Base-by-base conservation (phyloP, 2,113 vertebrate genomes). In the Tragulus kanchil region DNA sequence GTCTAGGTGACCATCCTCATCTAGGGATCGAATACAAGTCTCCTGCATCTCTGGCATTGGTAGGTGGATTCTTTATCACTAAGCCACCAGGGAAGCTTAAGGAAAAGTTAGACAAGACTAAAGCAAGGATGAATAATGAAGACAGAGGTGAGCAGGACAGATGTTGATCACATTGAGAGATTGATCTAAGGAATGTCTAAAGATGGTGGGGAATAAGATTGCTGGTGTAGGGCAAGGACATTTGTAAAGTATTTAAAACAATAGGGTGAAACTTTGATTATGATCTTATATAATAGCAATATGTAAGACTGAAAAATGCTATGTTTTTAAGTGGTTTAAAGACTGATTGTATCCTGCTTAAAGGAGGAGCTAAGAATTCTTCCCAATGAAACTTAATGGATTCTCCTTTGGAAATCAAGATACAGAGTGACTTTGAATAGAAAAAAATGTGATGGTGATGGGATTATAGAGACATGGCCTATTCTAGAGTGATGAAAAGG, bases 261-360 rank as follows among this genome's bases (percentile, higher is more conserved):
- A 1, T 7, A 52, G 11, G 3, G 14, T 67, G 13, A 42, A 58
- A 77, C 52, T 3, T 58, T 65, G 73, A 78, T 62, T 83, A n/a
- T 23, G 6, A 84, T 28, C 50, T n/a, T 59, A 56, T 50, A 95
- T 48, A 54, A n/a, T n/a, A 16, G 54, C 23, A 31, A 83, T 89
- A 89, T 69, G 36, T 89, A 31, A 23, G 1, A 6, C 10, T n/a
- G 3, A 17, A 92, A 96, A 86, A 81, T 84, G 2, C 2, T 17
- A 7, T 23, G 14, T 56, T 75, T 97, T 96, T 85, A 61, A 92
- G 5, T 31, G 16, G 12, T 21, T 86, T 23, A 71, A 87, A 64
- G 23, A 75, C 12, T 78, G 42, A 56, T 19, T 73, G n/a, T 42
- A 69, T 65, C 10, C 25, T 91, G 10, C 23, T 89, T 77, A 67